Conservation (phyloP, 2,113 vertebrate species). For the Eonycteris spelaea region DNA sequence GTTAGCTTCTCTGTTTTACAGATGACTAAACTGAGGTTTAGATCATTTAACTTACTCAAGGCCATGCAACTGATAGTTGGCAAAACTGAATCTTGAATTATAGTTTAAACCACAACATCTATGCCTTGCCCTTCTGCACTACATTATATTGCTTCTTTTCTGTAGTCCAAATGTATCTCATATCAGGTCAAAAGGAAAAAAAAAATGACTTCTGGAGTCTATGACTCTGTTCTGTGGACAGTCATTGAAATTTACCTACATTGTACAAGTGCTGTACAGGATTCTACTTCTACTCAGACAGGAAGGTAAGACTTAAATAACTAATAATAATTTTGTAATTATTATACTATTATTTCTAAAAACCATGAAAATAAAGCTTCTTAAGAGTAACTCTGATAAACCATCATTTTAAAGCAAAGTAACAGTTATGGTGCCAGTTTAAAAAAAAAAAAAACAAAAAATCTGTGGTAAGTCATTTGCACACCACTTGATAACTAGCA, state of each 20-base stretch:
- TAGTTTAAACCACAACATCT: neutral
- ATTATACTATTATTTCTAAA: neutral
- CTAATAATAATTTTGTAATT: neutral
- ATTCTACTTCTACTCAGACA: neutral
- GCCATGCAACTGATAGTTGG: neutral
- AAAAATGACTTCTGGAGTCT: neutral
- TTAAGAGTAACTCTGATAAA: neutral
- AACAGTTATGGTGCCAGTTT: constrained; percentile 18
- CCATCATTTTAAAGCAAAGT: neutral
- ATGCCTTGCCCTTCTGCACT: neutral
- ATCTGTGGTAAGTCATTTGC: neutral
- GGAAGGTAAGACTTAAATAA: neutral
- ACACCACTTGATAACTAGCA: constrained; percentile 2
- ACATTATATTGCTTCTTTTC: neutral
- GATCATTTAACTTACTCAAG: neutral
- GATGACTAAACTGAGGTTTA: neutral
- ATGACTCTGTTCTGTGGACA: neutral
- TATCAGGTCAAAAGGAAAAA: neutral
- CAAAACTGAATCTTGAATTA: neutral
- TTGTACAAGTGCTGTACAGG: neutral
- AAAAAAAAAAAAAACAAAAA: constrained; percentile 37
- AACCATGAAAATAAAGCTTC: neutral
- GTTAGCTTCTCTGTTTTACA: neutral
- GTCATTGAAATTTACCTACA: neutral
- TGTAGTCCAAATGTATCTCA: neutral